Evolutionary conservation across 2,888 invertebrate genomes (phyloP), one percentile per base, ranked within the genome.

Genomic region (Leucophenga maculata): DNA sequence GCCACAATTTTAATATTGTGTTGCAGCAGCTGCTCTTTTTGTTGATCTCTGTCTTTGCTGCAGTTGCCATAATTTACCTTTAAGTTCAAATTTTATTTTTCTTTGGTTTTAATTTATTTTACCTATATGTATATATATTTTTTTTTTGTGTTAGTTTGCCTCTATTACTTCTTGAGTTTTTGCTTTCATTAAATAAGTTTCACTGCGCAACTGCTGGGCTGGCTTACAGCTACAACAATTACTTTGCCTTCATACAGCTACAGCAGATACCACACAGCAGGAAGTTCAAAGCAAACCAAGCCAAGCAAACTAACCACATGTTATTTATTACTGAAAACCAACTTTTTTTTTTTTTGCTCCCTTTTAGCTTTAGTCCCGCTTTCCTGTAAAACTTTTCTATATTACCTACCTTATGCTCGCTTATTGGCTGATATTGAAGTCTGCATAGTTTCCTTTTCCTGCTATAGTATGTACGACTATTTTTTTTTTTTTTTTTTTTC

Each of bases 171-270:
- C 26, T 46, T 46, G 6, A n/a, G 55, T 46, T 46, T n/a, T 22
- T n/a, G 32, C 57, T 59, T 59, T 59, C 46, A 62, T 62, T 62
- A 62, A 62, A 62, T 46, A 62, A 62, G 62, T 62, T 62, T 46
- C 46, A 62, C 62, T 62, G 62, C 39, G 39, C 60, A 26, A 31
- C 14, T 50, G 13, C 22, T 22, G 20, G 11, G 55, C 11, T 59
- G 4, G 31, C 14, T 59, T 32, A n/a, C n/a, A 26, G 4, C 26
- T 3, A 26, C 26, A 26, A 26, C 26, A 26, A 26, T 26, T 26
- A 26, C 22, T n/a, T 14, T 59, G 22, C 6, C 14, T 31, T 1
- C 57, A n/a, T 55, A 32, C 22, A 62, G 14, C 44, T 20, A 44
- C 39, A 39, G 31, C 62, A 60, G 22, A 9, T 18, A 18, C 62